Base-by-base conservation (phyloP, 2,113 vertebrate genomes). In the Pao palembangensis region DNA sequence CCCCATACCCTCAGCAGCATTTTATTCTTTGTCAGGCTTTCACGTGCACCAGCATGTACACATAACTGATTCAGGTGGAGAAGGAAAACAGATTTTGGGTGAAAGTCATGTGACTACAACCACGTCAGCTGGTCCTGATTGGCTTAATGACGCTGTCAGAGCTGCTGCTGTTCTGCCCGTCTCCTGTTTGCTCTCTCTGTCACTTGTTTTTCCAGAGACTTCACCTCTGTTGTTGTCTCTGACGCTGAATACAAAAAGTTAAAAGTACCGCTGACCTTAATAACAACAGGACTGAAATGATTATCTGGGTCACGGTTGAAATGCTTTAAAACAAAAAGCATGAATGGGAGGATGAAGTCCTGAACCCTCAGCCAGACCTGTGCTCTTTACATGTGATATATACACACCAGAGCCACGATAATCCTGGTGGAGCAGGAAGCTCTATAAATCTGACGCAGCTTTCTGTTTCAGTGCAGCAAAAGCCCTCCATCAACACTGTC, bases 31-130 rank as follows among this genome's bases (percentile, higher is more conserved):
- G 21, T 23, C 21, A 23, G 21, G 21, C 21, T 23, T 56, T 59
- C 64, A 67, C 67, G 60, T 66, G 79, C 58, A 34, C 21, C 7
- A 60, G 79, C 79, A 79, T 19, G 70, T 59, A 73, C 49, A 19
- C 46, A 18, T 20, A 20, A 69, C 77, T 76, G 51, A 76, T 76
- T 80, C 52, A 20, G 60, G 61, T 38, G 28, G 64, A 78, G 31
- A 72, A 71, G 57, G 63, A 80, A 73, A 82, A 58, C 74, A 78
- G 65, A 59, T 66, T 67, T 86, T 81, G 90, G 88, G 87, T 90
- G 80, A 80, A 86, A 78, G 66, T 67, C 58, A 75, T 84, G 75
- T 84, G 69, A 76, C 87, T 79, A 82, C 76, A 80, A 83, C 79
- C 75, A 58, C 53, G 52, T 64, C 74, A 80, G 21, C 21, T 23